Evolutionary conservation across 2,888 invertebrate species (phyloP).

Genomic region (Aspidiotus rigidus): DNA sequence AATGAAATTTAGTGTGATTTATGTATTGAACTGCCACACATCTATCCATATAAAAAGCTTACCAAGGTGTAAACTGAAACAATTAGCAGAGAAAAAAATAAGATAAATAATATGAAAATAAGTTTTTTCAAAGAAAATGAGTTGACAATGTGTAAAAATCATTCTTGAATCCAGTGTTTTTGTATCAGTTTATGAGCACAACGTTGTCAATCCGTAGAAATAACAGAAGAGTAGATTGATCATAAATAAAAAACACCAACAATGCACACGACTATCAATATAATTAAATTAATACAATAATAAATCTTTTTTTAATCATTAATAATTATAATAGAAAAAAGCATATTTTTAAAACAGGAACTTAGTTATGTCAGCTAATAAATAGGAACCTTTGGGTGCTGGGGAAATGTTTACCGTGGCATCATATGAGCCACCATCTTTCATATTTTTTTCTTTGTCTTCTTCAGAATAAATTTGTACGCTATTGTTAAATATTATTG

Average conservation of each 20-base stretch:
- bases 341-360: slow-evolving; percentile 42
- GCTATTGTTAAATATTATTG: neutral
- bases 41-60: too few species aligned
- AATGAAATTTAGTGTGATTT: too few species aligned
- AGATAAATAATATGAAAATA: too few species aligned
- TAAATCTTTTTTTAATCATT: slow-evolving; percentile 23
- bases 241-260: slow-evolving; percentile 35
- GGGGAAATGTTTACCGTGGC: slow-evolving; percentile 38
- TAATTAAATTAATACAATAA: slow-evolving; percentile 36
- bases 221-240: neutral
- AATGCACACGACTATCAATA: slow-evolving; percentile 37
- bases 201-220: too few species aligned
- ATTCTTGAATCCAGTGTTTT: too few species aligned
- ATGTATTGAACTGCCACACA: too few species aligned
- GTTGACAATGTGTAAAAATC: too few species aligned
- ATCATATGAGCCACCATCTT: slow-evolving; percentile 17
- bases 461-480: neutral
- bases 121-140: too few species aligned
- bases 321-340: slow-evolving; percentile 35
- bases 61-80: too few species aligned
- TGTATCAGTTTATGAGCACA: too few species aligned
- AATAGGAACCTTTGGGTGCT: slow-evolving; percentile 44
- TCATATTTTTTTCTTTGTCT: neutral
- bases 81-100: too few species aligned
- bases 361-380: slow-evolving; percentile 44